Evolutionary conservation across 2,797 vertebrate species (phyloP).

Genomic region (Morus bassanus): DNA sequence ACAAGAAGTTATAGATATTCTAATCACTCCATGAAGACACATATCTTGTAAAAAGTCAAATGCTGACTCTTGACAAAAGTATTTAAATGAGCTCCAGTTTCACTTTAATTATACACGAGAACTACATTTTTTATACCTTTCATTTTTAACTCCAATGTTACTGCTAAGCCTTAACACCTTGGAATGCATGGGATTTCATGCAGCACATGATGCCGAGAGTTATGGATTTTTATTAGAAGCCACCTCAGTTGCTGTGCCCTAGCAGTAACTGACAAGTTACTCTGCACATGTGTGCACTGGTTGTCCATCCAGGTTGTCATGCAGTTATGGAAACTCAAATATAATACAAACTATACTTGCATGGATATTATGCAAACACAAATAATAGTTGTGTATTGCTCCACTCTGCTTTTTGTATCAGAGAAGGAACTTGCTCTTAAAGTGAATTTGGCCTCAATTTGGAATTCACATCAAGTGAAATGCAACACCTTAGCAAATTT

Average conservation of each 20-base stretch:
- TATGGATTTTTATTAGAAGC: background rate
- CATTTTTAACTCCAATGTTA: background rate
- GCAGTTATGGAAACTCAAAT: background rate
- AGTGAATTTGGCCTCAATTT: background rate
- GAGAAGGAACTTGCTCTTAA: background rate
- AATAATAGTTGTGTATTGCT: background rate
- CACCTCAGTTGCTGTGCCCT: background rate
- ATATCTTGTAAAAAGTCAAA: background rate
- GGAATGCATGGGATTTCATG: background rate
- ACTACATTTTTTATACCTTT: background rate
- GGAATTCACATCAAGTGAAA: background rate
- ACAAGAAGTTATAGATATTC: background rate
- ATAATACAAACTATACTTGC: background rate
- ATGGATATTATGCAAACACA: background rate
- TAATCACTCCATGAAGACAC: background rate
- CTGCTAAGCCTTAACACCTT: background rate
- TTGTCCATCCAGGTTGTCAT: background rate
- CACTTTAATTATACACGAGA: background rate
- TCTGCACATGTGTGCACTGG: background rate
- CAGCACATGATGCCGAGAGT: background rate
- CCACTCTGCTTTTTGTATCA: background rate
- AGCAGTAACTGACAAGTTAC: background rate
- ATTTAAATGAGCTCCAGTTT: conserved; percentile 8
- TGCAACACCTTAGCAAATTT: background rate
- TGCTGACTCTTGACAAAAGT: background rate